Conservation (phyloP, 2,113 vertebrate genomes). For the Aptenodytes patagonicus region DNA sequence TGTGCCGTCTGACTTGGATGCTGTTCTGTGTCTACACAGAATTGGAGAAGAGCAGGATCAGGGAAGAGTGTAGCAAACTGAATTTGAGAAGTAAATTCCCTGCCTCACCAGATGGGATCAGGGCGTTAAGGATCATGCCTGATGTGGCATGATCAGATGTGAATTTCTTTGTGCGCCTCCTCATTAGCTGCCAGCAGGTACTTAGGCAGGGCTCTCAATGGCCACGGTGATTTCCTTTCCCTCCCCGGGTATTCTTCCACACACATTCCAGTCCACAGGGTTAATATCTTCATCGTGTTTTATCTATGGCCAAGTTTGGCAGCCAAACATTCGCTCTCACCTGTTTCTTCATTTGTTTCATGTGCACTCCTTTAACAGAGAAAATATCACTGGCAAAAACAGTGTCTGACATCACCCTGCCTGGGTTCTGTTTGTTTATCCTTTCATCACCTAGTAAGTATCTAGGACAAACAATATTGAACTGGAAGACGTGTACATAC, state of each 20-base stretch:
- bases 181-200: constrained; percentile 15
- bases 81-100: neutral
- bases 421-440: constrained; percentile 52
- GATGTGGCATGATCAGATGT: neutral
- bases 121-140: neutral
- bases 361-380: neutral
- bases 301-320: constrained; percentile 47
- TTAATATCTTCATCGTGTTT: constrained; percentile 49
- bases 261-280: neutral
- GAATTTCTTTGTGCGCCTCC: neutral
- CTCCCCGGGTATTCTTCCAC: constrained; percentile 29
- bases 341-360: constrained; percentile 47
- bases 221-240: constrained; percentile 30
- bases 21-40: neutral
- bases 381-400: constrained; percentile 16
- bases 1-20: neutral
- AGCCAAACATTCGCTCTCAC: neutral
- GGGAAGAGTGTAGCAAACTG: neutral
- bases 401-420: neutral
- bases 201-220: neutral
- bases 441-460: constrained; percentile 55
- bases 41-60: neutral
- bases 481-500: neutral
- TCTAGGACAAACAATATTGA: constrained; percentile 33
- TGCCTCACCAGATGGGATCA: neutral